phyloP scores from a whole-genome alignment of 2,113 vertebrate species.

The Fulica atra region DNA sequence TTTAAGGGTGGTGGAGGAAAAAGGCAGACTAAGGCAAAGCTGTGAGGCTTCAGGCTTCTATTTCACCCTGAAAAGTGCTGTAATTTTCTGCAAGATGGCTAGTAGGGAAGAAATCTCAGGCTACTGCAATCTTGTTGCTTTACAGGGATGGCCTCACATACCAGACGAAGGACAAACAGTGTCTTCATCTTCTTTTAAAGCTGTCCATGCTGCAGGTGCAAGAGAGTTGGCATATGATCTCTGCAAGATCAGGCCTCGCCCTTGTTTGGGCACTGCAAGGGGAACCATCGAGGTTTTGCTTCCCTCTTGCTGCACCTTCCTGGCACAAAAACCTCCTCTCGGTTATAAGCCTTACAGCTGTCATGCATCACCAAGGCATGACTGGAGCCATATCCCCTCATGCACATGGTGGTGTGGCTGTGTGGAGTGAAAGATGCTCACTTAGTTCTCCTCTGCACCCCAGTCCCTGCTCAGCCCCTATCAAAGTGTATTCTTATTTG shows the following conservation, averaged over 20 bases:
- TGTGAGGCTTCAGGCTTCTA: not conserved
- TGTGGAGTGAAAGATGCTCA: not conserved
- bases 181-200: not conserved
- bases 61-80: not conserved
- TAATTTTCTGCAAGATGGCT: not conserved
- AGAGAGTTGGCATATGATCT: not conserved
- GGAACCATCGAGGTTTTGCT: not conserved
- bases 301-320: not conserved
- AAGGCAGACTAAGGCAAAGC: not conserved
- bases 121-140: not conserved
- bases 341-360: not conserved
- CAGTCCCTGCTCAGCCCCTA: accelerated
- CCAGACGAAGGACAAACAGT: not conserved
- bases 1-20: not conserved
- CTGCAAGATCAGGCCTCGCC: not conserved
- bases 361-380: accelerated
- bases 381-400: not conserved
- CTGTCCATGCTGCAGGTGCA: not conserved
- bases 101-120: not conserved
- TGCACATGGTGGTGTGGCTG: accelerated
- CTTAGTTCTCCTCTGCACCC: not conserved
- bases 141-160: not conserved
- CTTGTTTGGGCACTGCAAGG: not conserved
- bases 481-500: not conserved
- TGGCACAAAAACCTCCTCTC: not conserved